phyloP scores from a whole-genome alignment of 2,797 vertebrate genomes.

The Myotis myotis region DNA sequence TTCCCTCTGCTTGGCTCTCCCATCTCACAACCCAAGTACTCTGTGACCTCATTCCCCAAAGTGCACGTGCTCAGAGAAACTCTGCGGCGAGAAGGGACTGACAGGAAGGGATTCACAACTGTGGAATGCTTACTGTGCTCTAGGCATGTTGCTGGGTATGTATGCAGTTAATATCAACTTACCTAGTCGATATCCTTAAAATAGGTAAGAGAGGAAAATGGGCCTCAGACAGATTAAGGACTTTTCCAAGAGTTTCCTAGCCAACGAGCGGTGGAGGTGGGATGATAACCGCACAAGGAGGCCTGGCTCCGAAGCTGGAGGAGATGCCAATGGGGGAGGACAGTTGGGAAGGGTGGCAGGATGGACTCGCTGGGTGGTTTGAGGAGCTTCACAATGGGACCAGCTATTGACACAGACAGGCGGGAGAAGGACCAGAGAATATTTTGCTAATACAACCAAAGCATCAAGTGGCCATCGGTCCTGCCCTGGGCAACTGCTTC shows the following conservation, averaged over 20 bases:
- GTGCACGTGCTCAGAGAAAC: accelerated
- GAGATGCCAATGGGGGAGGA: neutral
- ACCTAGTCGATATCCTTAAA: neutral
- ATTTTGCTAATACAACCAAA: neutral
- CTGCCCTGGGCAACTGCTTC: neutral
- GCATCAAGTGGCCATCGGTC: neutral
- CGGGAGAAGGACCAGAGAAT: neutral
- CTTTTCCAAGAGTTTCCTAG: neutral
- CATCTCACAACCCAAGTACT: neutral
- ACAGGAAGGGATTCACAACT: too few species aligned
- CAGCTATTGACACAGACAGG: neutral
- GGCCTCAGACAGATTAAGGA: neutral
- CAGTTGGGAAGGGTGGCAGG: neutral
- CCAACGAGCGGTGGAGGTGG: neutral
- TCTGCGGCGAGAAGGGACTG: neutral
- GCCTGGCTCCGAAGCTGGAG: neutral
- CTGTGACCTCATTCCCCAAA: neutral
- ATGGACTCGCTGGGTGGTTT: neutral
- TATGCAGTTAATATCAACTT: neutral
- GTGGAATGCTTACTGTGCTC: neutral
- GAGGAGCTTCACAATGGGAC: neutral
- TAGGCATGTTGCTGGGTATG: neutral
- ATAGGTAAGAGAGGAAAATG: neutral
- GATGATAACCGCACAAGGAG: neutral
- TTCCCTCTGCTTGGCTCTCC: neutral